Conservation (phyloP, 1,140 invertebrate genomes). For the Brachionus angularis region DNA sequence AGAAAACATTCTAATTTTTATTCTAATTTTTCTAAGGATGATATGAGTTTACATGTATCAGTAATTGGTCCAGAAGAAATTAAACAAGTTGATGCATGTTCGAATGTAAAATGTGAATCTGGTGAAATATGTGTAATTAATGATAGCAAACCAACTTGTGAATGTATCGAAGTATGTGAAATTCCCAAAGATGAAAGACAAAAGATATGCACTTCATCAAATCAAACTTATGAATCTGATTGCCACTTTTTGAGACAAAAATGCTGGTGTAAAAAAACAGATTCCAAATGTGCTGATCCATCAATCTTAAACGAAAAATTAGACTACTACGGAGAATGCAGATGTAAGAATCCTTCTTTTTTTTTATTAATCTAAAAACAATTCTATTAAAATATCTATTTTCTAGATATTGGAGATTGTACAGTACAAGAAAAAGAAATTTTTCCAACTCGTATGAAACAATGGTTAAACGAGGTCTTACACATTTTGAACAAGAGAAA, state of each 20-base stretch:
- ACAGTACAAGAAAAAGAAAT: background rate
- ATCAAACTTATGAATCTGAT: constrained; percentile 22
- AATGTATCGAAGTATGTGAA: constrained; percentile 35
- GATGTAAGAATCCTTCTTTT: constrained; percentile 9
- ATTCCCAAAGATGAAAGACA: constrained; percentile 31
- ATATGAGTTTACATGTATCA: constrained; percentile 23
- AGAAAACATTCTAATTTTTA: no score
- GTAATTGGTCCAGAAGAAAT: constrained; percentile 3
- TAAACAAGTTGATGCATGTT: constrained; percentile 1
- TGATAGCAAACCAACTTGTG: constrained; percentile 2
- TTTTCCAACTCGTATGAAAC: constrained; percentile 40
- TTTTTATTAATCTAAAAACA: background rate
- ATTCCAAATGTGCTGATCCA: background rate
- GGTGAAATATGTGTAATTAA: constrained; percentile 15
- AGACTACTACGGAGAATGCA: constrained; percentile 39
- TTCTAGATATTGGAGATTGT: constrained; percentile 26
- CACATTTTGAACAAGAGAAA: constrained; percentile 25
- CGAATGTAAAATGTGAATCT: background rate
- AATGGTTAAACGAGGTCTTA: constrained; percentile 29
- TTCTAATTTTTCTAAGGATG: no score
- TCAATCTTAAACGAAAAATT: constrained; percentile 8
- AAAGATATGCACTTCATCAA: constrained; percentile 20
- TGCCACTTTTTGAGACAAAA: constrained; percentile 24
- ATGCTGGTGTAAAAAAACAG: constrained; percentile 29
- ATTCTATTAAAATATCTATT: background rate